A percentile compares a stretch with the other conserved stretches of the same genome.
These are phyloP conservation scores for Catamblyrhynchus diadema DNA, from an alignment of 2,797 vertebrate species.

Conservation along the genomic window DNA sequence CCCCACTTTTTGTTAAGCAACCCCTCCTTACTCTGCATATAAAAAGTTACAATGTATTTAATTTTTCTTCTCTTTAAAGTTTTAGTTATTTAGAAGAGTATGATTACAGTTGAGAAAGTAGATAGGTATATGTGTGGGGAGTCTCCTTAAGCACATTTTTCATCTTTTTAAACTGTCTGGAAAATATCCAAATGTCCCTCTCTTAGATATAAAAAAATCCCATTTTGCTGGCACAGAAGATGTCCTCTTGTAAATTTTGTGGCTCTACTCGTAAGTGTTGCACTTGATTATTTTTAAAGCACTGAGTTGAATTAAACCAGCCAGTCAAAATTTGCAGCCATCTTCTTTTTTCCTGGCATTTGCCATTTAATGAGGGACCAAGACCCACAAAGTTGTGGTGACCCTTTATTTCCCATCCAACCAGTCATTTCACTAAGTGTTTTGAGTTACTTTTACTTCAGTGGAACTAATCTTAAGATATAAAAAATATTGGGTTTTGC, in stretches of 20 bases:
- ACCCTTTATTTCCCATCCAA: not conserved
- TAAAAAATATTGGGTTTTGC: not conserved
- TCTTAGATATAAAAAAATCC: not conserved
- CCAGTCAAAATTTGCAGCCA: not conserved
- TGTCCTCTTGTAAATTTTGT: not conserved
- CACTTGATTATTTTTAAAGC: conserved; percentile 2
- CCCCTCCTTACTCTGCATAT: conserved; percentile 14
- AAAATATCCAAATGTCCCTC: not conserved
- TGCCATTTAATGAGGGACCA: not conserved
- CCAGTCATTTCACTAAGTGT: not conserved
- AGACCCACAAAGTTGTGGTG: not conserved
- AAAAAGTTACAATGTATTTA: conserved; percentile 7
- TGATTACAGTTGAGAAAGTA: not conserved
- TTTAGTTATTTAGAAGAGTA: conserved; percentile 12
- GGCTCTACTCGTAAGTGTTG: not conserved
- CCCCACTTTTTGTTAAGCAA: not conserved
- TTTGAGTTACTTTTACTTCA: not conserved
- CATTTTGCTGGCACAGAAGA: not conserved
- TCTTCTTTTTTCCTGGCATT: not conserved
- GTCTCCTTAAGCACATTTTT: not conserved
- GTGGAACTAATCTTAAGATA: not conserved
- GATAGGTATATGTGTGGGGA: not conserved
- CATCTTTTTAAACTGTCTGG: not conserved
- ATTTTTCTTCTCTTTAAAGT: not conserved
- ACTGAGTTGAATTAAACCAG: not conserved